Evolutionary conservation across 2,113 vertebrate genomes (phyloP).

Genomic region (Grantiella picta): DNA sequence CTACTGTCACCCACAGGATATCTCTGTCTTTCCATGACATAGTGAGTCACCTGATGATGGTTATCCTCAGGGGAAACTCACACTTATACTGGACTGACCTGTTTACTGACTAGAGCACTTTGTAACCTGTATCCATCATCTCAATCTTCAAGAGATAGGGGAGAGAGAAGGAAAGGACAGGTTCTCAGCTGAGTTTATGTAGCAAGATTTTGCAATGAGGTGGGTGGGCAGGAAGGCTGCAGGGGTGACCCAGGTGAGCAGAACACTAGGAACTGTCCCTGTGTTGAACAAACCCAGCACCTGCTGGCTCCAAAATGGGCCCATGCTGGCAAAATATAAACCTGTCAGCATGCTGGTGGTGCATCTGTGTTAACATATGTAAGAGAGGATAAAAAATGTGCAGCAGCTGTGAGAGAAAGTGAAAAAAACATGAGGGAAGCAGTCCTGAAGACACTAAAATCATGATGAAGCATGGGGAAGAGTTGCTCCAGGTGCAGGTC

Average conservation of each 20-base stretch:
- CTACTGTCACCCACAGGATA: accelerated
- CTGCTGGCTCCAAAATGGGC: background rate
- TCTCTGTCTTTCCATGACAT: background rate
- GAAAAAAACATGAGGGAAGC: background rate
- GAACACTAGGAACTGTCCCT: background rate
- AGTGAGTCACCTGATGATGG: background rate
- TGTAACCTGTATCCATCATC: background rate
- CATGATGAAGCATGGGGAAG: background rate
- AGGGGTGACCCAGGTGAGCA: accelerated
- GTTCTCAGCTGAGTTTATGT: accelerated
- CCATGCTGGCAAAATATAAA: background rate
- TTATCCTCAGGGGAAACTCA: background rate
- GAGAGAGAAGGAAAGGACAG: background rate
- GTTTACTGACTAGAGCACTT: background rate
- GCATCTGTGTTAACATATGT: background rate
- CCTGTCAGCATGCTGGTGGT: background rate
- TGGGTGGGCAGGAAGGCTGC: background rate
- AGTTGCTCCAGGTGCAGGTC: accelerated
- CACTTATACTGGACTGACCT: background rate
- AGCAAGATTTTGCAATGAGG: background rate
- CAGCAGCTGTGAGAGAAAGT: background rate
- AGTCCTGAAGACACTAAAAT: background rate
- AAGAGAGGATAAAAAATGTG: background rate
- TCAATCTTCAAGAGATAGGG: background rate
- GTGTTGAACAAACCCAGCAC: background rate